Percentiles rank a stretch among this genome's conserved stretches.
Conservation (phyloP, 2,797 vertebrate species). For the Rhadinocentrus ornatus region DNA sequence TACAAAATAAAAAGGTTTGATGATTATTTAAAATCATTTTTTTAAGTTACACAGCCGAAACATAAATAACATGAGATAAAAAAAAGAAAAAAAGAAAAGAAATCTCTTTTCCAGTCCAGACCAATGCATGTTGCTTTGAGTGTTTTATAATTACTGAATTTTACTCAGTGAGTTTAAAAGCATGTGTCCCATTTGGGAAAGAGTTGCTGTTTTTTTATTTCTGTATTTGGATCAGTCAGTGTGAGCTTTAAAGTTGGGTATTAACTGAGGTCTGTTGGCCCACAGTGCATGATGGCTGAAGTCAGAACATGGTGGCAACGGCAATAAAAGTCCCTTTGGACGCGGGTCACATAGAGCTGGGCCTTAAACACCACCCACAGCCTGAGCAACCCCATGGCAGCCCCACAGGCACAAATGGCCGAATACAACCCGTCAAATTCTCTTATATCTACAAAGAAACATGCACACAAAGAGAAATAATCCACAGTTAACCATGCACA, state of each 20-base stretch:
- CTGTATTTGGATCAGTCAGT: slow-evolving; percentile 1
- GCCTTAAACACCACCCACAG: slow-evolving; percentile 66
- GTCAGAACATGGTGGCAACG: slow-evolving; percentile 56
- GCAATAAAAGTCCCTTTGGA: slow-evolving; percentile 74
- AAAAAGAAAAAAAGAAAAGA: not conserved
- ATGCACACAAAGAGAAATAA: not conserved
- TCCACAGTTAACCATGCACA: slow-evolving; percentile 1
- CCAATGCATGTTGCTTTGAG: not conserved
- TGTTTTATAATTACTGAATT: slow-evolving; percentile 7
- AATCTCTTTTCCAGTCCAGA: not conserved
- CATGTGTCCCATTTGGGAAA: not conserved
- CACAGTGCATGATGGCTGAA: slow-evolving; percentile 41
- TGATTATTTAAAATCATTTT: not conserved
- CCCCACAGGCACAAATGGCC: not conserved
- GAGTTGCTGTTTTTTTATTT: slow-evolving; percentile 7
- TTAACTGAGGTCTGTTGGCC: slow-evolving; percentile 28
- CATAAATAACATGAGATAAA: not conserved
- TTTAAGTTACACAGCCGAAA: not conserved
- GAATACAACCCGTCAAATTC: slow-evolving; percentile 17
- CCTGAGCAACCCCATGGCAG: slow-evolving; percentile 12
- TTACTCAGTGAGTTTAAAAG: not conserved
- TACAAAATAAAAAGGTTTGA: not conserved
- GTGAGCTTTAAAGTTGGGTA: slow-evolving; percentile 42
- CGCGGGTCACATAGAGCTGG: slow-evolving; percentile 66
- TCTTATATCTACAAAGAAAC: not conserved